Percentiles rank a stretch among this genome's conserved stretches.
phyloP scores from a whole-genome alignment of 2,888 invertebrate species.

The Tanytarsus gracilentus region DNA sequence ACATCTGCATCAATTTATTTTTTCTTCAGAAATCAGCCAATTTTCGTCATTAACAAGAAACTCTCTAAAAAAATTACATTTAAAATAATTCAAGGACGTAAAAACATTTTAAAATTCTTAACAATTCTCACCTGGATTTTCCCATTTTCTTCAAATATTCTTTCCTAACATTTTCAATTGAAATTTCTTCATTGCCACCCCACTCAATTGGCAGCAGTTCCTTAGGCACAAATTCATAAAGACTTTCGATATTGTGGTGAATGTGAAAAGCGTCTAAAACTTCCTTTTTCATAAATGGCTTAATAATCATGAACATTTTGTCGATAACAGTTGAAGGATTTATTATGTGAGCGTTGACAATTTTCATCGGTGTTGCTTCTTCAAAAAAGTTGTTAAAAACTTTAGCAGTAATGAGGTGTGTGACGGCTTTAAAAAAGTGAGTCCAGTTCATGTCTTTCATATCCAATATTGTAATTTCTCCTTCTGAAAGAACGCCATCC shows the following conservation, averaged over 20 bases:
- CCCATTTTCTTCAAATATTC: background rate
- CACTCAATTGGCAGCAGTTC: background rate
- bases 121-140: background rate
- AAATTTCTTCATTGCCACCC: background rate
- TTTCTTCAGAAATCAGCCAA: background rate
- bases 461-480: background rate
- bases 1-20: background rate
- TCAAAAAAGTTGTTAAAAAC: background rate
- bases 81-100: background rate
- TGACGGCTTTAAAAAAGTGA: slow-evolving; percentile 2
- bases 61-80: slow-evolving; percentile 5
- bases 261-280: background rate
- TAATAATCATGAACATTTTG: background rate
- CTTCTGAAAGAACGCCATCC: background rate
- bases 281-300: slow-evolving; percentile 12
- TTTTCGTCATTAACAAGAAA: slow-evolving; percentile 11
- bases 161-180: background rate
- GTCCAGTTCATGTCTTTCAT: background rate
- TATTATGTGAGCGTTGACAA: background rate
- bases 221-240: background rate
- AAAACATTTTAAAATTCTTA: background rate
- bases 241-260: background rate
- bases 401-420: background rate
- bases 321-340: background rate
- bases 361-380: slow-evolving; percentile 2